These are phyloP conservation scores for Sterna hirundo DNA, from an alignment of 2,113 vertebrate genomes.

Conservation along the genomic window DNA sequence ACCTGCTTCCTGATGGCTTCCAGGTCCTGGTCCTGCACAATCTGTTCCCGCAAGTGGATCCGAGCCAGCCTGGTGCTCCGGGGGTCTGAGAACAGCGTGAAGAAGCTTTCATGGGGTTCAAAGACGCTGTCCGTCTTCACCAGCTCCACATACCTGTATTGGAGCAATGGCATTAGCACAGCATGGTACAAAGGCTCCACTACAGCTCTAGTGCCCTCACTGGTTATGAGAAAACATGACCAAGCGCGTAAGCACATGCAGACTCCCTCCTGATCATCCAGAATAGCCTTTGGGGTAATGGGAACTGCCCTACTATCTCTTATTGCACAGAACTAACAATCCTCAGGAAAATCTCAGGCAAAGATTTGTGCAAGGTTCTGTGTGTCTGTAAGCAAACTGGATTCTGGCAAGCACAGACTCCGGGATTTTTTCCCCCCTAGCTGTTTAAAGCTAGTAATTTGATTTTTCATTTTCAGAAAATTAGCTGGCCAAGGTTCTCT, in stretches of 20 bases:
- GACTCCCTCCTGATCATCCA: not conserved
- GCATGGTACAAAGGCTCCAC: not conserved
- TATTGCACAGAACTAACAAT: not conserved
- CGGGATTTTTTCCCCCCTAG: not conserved
- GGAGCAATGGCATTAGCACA: not conserved
- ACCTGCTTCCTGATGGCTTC: conserved; percentile 96
- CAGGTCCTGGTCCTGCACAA: conserved; percentile 91
- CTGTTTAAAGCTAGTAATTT: not conserved
- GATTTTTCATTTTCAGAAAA: not conserved
- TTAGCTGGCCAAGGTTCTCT: not conserved
- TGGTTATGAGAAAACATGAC: not conserved
- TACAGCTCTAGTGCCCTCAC: not conserved
- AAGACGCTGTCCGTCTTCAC: conserved; percentile 91
- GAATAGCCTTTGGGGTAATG: not conserved
- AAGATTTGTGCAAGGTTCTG: not conserved
- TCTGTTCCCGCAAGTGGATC: conserved; percentile 89
- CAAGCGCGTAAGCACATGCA: accelerated
- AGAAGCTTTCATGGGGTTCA: conserved; percentile 91
- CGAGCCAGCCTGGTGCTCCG: conserved; percentile 91
- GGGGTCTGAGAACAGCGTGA: conserved; percentile 93
- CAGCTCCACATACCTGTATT: conserved; percentile 89
- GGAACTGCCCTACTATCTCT: not conserved
- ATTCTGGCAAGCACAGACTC: not conserved
- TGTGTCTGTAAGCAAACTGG: not conserved
- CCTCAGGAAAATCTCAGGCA: not conserved